Evolutionary conservation across 2,797 vertebrate species (phyloP).

Genomic region (Anableps anableps): DNA sequence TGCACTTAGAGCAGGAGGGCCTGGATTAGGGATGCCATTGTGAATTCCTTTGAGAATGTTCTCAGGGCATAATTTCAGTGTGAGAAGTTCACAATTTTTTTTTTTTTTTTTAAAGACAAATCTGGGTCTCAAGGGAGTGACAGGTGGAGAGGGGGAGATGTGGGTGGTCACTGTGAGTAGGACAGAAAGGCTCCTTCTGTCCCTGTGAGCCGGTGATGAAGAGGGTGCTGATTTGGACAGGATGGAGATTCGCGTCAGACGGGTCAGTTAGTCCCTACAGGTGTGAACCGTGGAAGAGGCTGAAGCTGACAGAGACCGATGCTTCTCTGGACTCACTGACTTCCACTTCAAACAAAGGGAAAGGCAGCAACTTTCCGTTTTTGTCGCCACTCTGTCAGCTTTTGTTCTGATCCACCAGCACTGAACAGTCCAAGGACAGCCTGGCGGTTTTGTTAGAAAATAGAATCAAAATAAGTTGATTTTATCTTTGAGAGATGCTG

Average conservation of each 20-base stretch:
- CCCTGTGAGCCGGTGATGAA: constrained; percentile 66
- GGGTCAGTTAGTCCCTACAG: constrained; percentile 74
- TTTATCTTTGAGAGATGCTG: background rate
- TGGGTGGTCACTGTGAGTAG: constrained; percentile 73
- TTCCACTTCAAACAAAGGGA: background rate
- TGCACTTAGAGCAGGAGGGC: constrained; percentile 68
- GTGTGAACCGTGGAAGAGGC: constrained; percentile 66
- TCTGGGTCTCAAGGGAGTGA: constrained; percentile 25
- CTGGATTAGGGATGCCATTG: constrained; percentile 57
- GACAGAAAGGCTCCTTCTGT: constrained; percentile 29
- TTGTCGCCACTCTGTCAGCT: background rate
- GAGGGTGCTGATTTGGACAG: constrained; percentile 75
- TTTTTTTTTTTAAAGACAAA: constrained; percentile 3
- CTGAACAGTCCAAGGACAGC: background rate
- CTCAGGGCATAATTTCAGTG: constrained; percentile 50
- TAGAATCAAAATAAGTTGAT: background rate
- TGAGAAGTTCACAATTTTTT: constrained; percentile 35
- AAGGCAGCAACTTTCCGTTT: background rate
- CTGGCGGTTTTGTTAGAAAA: background rate
- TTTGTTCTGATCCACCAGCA: background rate
- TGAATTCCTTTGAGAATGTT: constrained; percentile 63
- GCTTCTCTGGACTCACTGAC: constrained; percentile 22
- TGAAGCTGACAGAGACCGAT: constrained; percentile 67
- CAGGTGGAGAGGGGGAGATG: constrained; percentile 26
- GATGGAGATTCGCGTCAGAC: constrained; percentile 56